Percentiles rank a stretch among this genome's conserved stretches.
phyloP scores from a whole-genome alignment of 2,113 vertebrate genomes.

The Hyla sarda region DNA sequence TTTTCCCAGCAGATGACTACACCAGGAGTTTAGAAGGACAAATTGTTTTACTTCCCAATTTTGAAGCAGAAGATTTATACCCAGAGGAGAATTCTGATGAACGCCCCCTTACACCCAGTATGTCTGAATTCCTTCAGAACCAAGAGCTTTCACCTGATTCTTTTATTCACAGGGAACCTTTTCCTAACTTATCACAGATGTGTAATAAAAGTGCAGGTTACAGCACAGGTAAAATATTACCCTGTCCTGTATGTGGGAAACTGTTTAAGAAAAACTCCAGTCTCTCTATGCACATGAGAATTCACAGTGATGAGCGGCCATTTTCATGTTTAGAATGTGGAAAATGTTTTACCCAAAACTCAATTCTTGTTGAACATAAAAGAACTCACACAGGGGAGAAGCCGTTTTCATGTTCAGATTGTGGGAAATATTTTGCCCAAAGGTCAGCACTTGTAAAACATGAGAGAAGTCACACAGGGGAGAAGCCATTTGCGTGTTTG shows the following conservation, averaged over 20 bases:
- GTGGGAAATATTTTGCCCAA: no score
- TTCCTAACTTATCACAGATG: neutral
- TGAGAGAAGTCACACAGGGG: no score
- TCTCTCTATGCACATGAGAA: slow-evolving; percentile 9
- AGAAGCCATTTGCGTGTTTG: neutral
- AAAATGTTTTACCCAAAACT: no score
- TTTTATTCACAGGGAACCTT: neutral
- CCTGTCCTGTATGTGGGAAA: slow-evolving; percentile 13
- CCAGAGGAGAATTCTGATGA: neutral
- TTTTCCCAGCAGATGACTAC: neutral
- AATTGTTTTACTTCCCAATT: neutral
- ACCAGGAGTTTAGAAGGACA: neutral
- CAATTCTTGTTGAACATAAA: no score
- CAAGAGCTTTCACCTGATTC: no score
- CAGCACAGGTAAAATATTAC: neutral
- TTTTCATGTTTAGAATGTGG: slow-evolving; percentile 21
- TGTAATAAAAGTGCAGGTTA: neutral
- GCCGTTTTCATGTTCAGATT: no score
- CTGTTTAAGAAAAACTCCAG: slow-evolving; percentile 8
- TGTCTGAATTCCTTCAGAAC: no score
- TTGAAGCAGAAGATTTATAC: neutral
- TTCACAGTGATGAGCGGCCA: slow-evolving; percentile 15
- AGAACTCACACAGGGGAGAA: no score
- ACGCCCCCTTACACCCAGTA: neutral
- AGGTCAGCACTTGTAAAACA: no score